Base-by-base conservation (phyloP, 2,888 invertebrate species). In the Caenorhabditis auriculariae region DNA sequence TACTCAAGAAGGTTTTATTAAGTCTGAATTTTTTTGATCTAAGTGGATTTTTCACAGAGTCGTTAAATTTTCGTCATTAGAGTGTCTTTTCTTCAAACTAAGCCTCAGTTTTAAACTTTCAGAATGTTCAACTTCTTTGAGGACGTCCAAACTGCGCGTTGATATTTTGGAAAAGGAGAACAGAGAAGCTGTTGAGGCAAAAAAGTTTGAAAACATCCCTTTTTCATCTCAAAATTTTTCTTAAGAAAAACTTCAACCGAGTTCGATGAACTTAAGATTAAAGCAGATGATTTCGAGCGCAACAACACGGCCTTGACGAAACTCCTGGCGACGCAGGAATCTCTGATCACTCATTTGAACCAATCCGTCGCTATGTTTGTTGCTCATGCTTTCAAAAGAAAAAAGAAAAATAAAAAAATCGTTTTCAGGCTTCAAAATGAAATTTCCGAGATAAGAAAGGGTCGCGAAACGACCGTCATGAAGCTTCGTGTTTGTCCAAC, bases 341-440 rank as follows among this genome's bases (percentile, higher is more conserved):
- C 46, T 41, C 35, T 67, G 9, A 57, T 64, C 26, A 47, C 49
- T 12, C 67, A 67, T 43, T 42, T 67, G 37, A 67, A 67, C 50
- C 58, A 63, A 35, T 63, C 67, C 19, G 54, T 64, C 37, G 45
- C 42, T 53, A 49, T 63, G 63, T 62, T n/a, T n/a, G n/a, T n/a
- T n/a, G n/a, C n/a, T n/a, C n/a, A n/a, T n/a, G n/a, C n/a, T n/a
- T n/a, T n/a, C n/a, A n/a, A n/a, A n/a, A n/a, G n/a, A n/a, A n/a
- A n/a, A n/a, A n/a, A n/a, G n/a, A n/a, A n/a, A n/a, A n/a, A n/a
- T n/a, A n/a, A n/a, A n/a, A n/a, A n/a, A n/a, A n/a, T n/a, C n/a
- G n/a, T n/a, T n/a, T n/a, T n/a, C n/a, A n/a, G n/a, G n/a, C n/a
- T n/a, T n/a, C n/a, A n/a, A n/a, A n/a, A n/a, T n/a, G n/a, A n/a